Evolutionary conservation across 2,888 invertebrate species (phyloP).

Genomic region (Pristionchus entomophagus): DNA sequence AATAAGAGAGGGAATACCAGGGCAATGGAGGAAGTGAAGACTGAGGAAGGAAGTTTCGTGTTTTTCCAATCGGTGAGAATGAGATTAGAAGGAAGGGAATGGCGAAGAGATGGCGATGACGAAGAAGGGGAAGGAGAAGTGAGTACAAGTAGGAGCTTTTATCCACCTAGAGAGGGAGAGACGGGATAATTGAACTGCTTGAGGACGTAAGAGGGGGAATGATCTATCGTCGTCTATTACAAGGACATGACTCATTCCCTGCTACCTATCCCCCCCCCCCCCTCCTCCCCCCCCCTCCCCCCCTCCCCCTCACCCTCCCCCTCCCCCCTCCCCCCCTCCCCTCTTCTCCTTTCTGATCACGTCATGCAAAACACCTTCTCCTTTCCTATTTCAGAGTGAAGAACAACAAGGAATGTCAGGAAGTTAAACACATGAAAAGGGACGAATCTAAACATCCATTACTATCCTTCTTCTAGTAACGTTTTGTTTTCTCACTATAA

Average conservation of each 20-base stretch:
- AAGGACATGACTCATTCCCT: not conserved
- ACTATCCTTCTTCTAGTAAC: no score
- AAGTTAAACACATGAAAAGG: no score
- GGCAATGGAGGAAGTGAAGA: conserved; percentile 25
- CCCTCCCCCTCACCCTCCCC: not conserved
- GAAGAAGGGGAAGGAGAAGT: conserved; percentile 4
- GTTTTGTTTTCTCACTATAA: no score
- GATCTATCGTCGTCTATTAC: not conserved
- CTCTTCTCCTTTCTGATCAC: not conserved
- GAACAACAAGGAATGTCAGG: not conserved
- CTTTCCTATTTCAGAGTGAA: not conserved
- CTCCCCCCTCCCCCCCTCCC: no score
- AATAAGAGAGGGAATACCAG: not conserved
- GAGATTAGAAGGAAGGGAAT: conserved; percentile 11
- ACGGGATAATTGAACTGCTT: conserved; percentile 24
- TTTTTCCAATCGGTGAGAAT: not conserved
- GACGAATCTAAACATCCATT: no score
- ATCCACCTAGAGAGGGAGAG: conserved; percentile 12
- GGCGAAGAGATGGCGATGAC: not conserved
- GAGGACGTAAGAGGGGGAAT: not conserved
- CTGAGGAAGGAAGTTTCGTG: not conserved
- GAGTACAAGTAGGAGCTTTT: not conserved
- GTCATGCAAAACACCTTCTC: not conserved
- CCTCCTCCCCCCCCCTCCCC: not conserved
- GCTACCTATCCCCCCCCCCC: not conserved